Base-by-base conservation (phyloP, 2,113 vertebrate species). In the Eretmochelys imbricata region DNA sequence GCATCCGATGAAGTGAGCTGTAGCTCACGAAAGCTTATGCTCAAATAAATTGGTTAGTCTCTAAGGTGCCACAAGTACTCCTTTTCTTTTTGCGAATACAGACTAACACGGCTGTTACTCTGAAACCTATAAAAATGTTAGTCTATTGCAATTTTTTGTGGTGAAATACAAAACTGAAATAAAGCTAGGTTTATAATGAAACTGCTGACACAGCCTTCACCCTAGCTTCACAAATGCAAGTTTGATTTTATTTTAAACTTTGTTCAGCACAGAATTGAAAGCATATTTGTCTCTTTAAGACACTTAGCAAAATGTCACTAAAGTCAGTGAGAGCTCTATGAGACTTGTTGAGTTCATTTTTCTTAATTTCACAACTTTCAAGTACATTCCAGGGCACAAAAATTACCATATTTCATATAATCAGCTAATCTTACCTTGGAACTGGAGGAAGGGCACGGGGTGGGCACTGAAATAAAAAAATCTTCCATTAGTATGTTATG, bases 381-480 rank as follows among this genome's bases (percentile, higher is more conserved):
- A 72, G 80, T 95, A 75, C 6, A 42, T 16, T 55, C n/a, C 27
- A 51, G 4, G 46, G 81, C 46, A 46, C 75, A 80, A 91, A 76
- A 84, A 72, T 20, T 81, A 53, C 2, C 8, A 81, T 82, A 6
- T 24, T 89, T 51, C 49, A 91, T 4, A 46, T 50, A 93, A 93
- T 4, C 3, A 78, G 89, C 29, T 84, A 72, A 72, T 86, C 97
- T 97, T 98, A 99, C 99, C 99, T 99, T 95, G 98, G 99, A 97
- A 99, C 98, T 48, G 99, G 98, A 75, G 99, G 99, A 82, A 99
- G 99, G 16, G 98, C 96, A 94, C 99, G 98, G 54, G 99, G 99
- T 0, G 98, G 98, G 55, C 98, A 98, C 99, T 99, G 79, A 62
- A 97, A 95, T 48, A 93, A 27, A 95, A 85, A 42, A 87, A 46